Base-by-base conservation (phyloP, 2,113 vertebrate species). In the Nerophis lumbriciformis region DNA sequence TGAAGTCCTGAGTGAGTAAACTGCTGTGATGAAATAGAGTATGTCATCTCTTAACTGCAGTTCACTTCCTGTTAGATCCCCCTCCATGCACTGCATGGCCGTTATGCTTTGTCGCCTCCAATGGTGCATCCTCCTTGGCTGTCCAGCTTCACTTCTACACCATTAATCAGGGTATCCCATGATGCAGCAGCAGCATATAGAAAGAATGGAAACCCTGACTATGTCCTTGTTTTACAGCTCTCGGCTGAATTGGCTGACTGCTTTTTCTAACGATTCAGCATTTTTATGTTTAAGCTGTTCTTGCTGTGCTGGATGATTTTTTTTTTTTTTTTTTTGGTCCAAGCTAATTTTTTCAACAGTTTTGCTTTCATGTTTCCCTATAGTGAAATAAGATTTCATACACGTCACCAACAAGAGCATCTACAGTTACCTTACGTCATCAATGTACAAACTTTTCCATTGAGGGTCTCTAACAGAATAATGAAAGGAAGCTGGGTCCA, bases 191-290 rank as follows among this genome's bases (percentile, higher is more conserved):
- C 21, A 53, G 57, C 11, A 48, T 28, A 42, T 0, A 8, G 14
- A 14, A 42, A 61, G 16, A 16, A 55, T 59, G 16, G 13, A 39
- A 5, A 35, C 6, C 5, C 37, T 8, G 8, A 65, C 44, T 37
- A 28, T 81, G 70, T 58, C 72, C 76, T 78, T n/a, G 47, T 66
- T 87, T 59, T 51, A 15, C 11, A 12, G 45, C 9, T 48, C 63
- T 69, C 48, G 69, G 35, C 52, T 66, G 68, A 47, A 61, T 60
- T 28, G 48, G 15, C 11, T 50, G 6, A 54, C 9, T 2, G 15
- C 36, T 50, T 53, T 59, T 48, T 16, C n/a, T 62, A 60, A 56
- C 11, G 5, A 67, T 58, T 61, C 47, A 68, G 56, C 60, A 48
- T 70, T 73, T 63, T 73, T 63, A 51, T 48, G 57, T 59, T 66